Evolutionary conservation across 2,113 vertebrate species (phyloP), one percentile per base, ranked within the genome.

Genomic region (Nicator chloris): DNA sequence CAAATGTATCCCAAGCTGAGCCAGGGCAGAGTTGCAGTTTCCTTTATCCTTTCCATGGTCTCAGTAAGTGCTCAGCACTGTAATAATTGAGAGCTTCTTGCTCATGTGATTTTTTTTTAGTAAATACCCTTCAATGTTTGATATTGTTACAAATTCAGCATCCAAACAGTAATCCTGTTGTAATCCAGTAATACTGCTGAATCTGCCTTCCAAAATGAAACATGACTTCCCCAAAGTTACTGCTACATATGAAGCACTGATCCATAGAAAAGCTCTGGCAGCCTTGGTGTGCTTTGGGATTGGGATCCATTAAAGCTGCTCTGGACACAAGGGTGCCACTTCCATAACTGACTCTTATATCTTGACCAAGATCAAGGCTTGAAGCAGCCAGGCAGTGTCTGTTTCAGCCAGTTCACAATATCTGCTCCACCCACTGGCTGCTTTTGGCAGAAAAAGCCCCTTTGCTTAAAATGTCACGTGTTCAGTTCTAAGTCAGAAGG

Each of bases 261-360:
- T 23, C 7, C 0, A 10, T 60, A 3, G 3, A 57, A 60, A 27
- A 60, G 66, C 50, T 51, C 13, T 3, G 53, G 35, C 33, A 19
- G 28, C 44, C 21, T 53, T 23, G 35, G 7, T 16, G 5, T 5
- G 2, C 21, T 22, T 47, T 8, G 64, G 39, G 15, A 30, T 6
- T 76, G 44, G 21, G n/a, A 27, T 37, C 49, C 26, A 0, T 13
- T 22, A 54, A 20, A 80, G 44, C 63, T 86, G 51, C 23, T 72
- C 22, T 16, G 49, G 53, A 23, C 60, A 63, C 23, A 35, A n/a
- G 23, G 23, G 2, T 33, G 15, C 13, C 10, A 10, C 47, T 73
- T 11, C 7, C 1, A 8, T 17, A 45, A 19, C 5, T n/a, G 37
- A 56, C 40, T 63, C 31, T 21, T 21, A 5, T 0, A 3, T 28